Conservation (phyloP, 2,113 vertebrate genomes). For the Lates calcarifer region DNA sequence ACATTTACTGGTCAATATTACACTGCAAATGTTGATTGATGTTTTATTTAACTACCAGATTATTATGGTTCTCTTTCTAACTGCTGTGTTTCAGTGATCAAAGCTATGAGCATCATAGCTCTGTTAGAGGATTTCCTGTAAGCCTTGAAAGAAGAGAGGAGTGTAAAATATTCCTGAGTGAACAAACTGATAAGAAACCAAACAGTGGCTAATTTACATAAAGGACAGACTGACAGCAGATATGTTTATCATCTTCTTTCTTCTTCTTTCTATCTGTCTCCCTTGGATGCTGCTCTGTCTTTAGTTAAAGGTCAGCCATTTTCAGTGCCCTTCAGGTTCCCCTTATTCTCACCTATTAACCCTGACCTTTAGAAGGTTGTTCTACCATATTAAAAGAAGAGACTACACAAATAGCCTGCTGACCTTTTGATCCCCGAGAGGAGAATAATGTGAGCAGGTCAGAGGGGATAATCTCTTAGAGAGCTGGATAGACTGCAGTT, state of each 20-base stretch:
- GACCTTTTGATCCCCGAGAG: slow-evolving; percentile 56
- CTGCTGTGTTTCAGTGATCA: slow-evolving; percentile 21
- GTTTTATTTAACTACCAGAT: background rate
- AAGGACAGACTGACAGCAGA: slow-evolving; percentile 18
- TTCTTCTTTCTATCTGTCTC: background rate
- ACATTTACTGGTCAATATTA: background rate
- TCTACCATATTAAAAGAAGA: slow-evolving; percentile 27
- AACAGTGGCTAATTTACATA: slow-evolving; percentile 37
- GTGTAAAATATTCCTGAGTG: slow-evolving; percentile 23
- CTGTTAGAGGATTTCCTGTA: slow-evolving; percentile 21
- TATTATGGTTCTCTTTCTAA: background rate
- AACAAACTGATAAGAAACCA: slow-evolving; percentile 51
- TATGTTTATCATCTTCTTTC: background rate
- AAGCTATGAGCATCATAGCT: slow-evolving; percentile 19
- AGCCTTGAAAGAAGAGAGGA: slow-evolving; percentile 27
- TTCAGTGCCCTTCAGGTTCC: slow-evolving; percentile 5
- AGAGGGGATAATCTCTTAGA: slow-evolving; percentile 58
- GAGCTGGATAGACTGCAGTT: slow-evolving; percentile 18
- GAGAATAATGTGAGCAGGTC: slow-evolving; percentile 44
- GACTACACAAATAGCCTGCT: slow-evolving; percentile 53
- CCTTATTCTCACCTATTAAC: slow-evolving; percentile 17
- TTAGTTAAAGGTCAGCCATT: slow-evolving; percentile 8
- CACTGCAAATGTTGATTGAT: background rate
- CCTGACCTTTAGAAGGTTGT: slow-evolving; percentile 43
- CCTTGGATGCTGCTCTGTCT: slow-evolving; percentile 7